Evolutionary conservation across 2,113 vertebrate species (phyloP), one percentile per base, ranked within the genome.

Genomic region (Addax nasomaculatus): DNA sequence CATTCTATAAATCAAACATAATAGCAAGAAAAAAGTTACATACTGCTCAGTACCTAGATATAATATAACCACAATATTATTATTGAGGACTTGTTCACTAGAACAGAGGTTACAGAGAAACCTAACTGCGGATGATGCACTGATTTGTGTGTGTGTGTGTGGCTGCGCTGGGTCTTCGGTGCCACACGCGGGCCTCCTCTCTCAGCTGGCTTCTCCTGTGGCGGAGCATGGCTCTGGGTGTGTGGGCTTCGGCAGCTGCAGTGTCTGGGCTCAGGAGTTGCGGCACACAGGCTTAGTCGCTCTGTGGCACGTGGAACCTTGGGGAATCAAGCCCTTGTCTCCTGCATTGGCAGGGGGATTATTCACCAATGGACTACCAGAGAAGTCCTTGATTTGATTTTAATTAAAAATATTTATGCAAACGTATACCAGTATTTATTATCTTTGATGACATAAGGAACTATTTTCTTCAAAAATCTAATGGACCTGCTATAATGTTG

Each of bases 1-100:
- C 99, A 99, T 98, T 99, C 99, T 99, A 96, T 3, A 96, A 81
- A 96, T 19, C 86, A 98, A 95, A 58, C 23, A 86, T 15, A 86
- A 93, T 0, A 80, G 0, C 29, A 90, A 86, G 33, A 88, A 85
- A 83, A 90, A 62, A 27, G 67, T 49, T 92, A 93, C 1, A 57
- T 2, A 49, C 1, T 11, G 0, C 10, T 12, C 25, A 45, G n/a
- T 33, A 85, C 45, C 23, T 64, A 39, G 29, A 67, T 19, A 73
- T 30, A 81, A 25, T 14, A 88, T 73, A 73, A 73, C 67, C 67
- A 73, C 67, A 25, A 12, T 39, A 70, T 6, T 30, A 81, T 23
- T 51, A 70, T 2, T 76, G 39, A 89, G 36, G 57, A 70, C n/a
- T 55, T 39, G 25, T 36, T 53, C 17, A 55, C 55, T 76, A 73